Base-by-base conservation (phyloP, 2,113 vertebrate species). In the Anas platyrhynchos region DNA sequence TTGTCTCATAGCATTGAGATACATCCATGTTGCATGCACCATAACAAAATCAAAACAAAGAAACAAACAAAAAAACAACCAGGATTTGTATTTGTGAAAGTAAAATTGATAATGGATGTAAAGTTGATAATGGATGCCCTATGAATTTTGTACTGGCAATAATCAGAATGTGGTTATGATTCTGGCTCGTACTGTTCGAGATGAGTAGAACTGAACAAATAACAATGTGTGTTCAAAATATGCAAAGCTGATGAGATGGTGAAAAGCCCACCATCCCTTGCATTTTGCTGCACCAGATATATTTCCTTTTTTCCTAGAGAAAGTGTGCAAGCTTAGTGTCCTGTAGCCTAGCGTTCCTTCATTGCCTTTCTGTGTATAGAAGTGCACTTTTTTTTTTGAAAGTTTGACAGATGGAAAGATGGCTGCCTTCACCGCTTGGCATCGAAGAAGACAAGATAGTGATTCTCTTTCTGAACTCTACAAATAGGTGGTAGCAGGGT, bases 1-100 rank as follows among this genome's bases (percentile, higher is more conserved):
- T 66, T 71, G 25, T n/a, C 25, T 66, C 31, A 23, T 25, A 66
- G 23, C 21, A 27, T 0, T 0, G 56, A 41, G 1, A n/a, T 62
- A 29, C 14, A 6, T 34, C 20, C 43, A 11, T 0, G 0, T 43
- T 76, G 87, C 48, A 20, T 48, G 5, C 14, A 87, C 9, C 1
- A 0, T 56, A 65, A 72, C 9, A 56, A 73, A 82, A 44, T 2
- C 22, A 32, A 63, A 79, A 34, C 9, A 44, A 21, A 62, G 31
- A 41, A 46, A 9, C 0, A 46, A 63, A 23, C 12, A 50, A 50
- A 7, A 12, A 12, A 50, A 23, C 4, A 31, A 68, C 5, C 31
- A 68, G 55, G 78, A 5, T 5, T 74, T 44, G 14, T 59, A 13
- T 7, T 59, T 29, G 13, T 65, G 31, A 71, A 80, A 14, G 12